A percentile compares a stretch with the other conserved stretches of the same genome.
These are phyloP conservation scores for Yoshiicerus persimilis DNA, from an alignment of 1,140 invertebrate species.

Conservation along the genomic window DNA sequence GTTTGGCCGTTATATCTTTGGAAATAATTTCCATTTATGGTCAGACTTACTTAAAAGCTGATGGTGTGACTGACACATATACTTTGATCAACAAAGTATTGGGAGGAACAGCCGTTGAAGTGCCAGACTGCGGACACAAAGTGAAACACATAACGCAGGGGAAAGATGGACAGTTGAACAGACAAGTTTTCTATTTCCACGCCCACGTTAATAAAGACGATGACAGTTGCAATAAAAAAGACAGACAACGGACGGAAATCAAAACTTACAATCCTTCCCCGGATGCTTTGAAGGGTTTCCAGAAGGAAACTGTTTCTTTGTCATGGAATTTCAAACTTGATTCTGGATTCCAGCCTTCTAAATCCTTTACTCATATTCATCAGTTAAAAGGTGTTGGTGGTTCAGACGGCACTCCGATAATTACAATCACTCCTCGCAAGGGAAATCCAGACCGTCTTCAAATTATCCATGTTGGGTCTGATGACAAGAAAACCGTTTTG, in stretches of 20 bases:
- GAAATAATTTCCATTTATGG: neutral
- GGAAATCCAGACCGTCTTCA: neutral
- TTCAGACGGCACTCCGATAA: constrained; percentile 15
- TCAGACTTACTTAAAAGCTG: constrained; percentile 4
- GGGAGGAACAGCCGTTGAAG: constrained; percentile 36
- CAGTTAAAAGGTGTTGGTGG: constrained; percentile 41
- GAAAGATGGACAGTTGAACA: neutral
- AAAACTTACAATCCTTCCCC: constrained; percentile 27
- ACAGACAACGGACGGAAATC: constrained; percentile 41
- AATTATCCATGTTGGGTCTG: neutral
- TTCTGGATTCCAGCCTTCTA: constrained; percentile 33
- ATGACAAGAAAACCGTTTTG: neutral
- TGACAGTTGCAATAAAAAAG: constrained; percentile 27
- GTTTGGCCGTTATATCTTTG: neutral
- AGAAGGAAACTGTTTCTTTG: constrained; percentile 16
- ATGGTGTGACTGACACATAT: constrained; percentile 31
- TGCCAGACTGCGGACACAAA: constrained; percentile 41
- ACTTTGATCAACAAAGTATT: constrained; percentile 29
- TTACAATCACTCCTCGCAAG: constrained; percentile 35
- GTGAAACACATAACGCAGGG: constrained; percentile 29
- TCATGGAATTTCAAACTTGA: constrained; percentile 43
- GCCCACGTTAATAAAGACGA: constrained; percentile 27
- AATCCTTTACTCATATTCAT: constrained; percentile 38
- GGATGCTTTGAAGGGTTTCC: neutral
- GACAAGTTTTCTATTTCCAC: constrained; percentile 27